A percentile compares a stretch with the other conserved stretches of the same genome.
phyloP scores from a whole-genome alignment of 2,888 invertebrate species.

The Strigamia crassipes region DNA sequence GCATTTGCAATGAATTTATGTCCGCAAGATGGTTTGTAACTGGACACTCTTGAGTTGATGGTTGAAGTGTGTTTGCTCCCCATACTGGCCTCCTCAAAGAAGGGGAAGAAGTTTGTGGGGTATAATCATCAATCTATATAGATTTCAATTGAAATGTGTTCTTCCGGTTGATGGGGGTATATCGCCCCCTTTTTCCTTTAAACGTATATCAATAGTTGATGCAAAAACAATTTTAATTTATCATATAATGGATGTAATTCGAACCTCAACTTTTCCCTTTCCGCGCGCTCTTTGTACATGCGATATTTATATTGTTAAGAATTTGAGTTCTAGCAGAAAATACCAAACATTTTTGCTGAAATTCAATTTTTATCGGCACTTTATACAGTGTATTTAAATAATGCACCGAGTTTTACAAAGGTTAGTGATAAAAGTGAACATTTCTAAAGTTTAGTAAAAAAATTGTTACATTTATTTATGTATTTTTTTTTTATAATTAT shows the following conservation, averaged over 20 bases:
- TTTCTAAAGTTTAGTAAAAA: no score
- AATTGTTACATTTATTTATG: neutral
- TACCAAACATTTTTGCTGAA: no score
- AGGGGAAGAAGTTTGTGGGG: conserved; percentile 27
- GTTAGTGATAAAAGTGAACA: no score
- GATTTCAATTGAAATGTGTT: conserved; percentile 40
- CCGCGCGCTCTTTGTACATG: no score
- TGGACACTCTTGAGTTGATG: neutral
- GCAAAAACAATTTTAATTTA: no score
- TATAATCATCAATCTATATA: conserved; percentile 17
- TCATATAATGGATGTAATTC: no score
- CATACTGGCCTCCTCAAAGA: neutral
- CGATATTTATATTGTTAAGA: no score
- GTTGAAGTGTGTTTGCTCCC: conserved; percentile 12
- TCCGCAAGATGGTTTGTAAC: conserved; percentile 5
- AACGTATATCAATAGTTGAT: neutral
- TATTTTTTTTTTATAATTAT: neutral
- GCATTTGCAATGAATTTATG: neutral
- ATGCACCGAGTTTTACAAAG: no score
- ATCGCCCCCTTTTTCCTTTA: neutral
- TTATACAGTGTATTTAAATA: no score
- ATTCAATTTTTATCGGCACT: no score
- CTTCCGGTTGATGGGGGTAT: conserved; percentile 23
- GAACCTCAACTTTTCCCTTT: no score
- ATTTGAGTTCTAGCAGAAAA: no score